Percentiles rank a stretch among this genome's conserved stretches.
These are phyloP conservation scores for Minunthozetes semirufus DNA, from an alignment of 2,888 invertebrate genomes.

Conservation along the genomic window DNA sequence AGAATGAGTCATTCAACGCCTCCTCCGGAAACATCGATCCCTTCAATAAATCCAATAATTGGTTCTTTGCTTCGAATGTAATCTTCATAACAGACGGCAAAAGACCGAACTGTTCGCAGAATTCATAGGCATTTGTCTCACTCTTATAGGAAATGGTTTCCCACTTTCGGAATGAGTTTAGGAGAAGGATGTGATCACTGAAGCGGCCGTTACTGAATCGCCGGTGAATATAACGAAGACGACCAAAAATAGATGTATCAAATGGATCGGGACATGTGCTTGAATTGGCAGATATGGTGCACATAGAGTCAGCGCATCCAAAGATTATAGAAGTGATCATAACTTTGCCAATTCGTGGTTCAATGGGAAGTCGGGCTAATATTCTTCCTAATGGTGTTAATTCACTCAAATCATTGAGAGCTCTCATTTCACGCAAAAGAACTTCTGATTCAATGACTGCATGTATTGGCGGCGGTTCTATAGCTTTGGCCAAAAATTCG, in stretches of 20 bases:
- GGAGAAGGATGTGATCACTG: conserved; percentile 91
- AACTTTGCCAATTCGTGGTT: conserved; percentile 94
- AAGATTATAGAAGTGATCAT: conserved; percentile 88
- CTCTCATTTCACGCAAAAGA: conserved; percentile 71
- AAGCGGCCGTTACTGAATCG: conserved; percentile 75
- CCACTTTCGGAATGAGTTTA: conserved; percentile 76
- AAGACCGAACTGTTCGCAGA: conserved; percentile 86
- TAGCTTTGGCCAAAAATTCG: conserved; percentile 81
- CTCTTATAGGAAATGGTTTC: conserved; percentile 52
- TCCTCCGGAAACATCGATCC: conserved; percentile 84
- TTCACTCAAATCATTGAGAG: conserved; percentile 76
- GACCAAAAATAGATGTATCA: conserved; percentile 55
- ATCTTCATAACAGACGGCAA: conserved; percentile 81
- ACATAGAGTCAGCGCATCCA: conserved; percentile 79
- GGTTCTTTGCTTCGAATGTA: conserved; percentile 81
- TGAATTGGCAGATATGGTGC: conserved; percentile 88
- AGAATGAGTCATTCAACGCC: conserved; percentile 51
- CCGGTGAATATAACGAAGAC: conserved; percentile 75
- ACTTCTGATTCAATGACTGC: conserved; percentile 97
- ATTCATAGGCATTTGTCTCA: conserved; percentile 63
- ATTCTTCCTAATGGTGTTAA: conserved; percentile 88
- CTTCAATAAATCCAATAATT: conserved; percentile 62
- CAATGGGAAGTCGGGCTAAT: conserved; percentile 87
- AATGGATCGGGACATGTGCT: conserved; percentile 94
- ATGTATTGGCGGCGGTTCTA: conserved; percentile 94